Conservation (phyloP, 2,797 vertebrate genomes). For the Taenioides sp. region DNA sequence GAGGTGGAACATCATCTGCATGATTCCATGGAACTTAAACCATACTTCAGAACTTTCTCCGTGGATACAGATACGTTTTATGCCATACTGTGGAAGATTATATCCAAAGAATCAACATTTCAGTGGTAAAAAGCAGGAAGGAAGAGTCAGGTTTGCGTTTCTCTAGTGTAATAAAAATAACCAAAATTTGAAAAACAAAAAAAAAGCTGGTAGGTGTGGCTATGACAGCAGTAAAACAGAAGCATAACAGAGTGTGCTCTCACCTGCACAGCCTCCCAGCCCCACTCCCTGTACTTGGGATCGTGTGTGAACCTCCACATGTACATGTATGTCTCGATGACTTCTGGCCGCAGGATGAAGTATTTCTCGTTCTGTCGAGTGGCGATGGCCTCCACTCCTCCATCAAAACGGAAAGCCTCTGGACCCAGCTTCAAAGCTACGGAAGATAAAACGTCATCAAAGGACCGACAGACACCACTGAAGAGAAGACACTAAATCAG, state of each 20-base stretch:
- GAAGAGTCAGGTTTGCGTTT: too few relatives aligned
- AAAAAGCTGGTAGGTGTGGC: too few relatives aligned
- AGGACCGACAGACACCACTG: neutral
- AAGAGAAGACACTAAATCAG: neutral
- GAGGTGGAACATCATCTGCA: too few relatives aligned
- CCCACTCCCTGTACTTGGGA: constrained; percentile 96
- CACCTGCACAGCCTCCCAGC: constrained; percentile 98
- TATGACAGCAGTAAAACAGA: too few relatives aligned
- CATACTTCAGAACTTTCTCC: too few relatives aligned
- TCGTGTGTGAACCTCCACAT: constrained; percentile 98
- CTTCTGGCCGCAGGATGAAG: constrained; percentile 95
- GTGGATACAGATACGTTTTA: too few relatives aligned
- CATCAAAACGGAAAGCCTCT: constrained; percentile 95
- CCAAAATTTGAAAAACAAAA: too few relatives aligned
- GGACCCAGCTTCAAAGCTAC: constrained; percentile 92
- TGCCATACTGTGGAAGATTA: too few relatives aligned
- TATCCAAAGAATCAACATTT: too few relatives aligned
- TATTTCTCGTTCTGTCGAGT: constrained; percentile 98
- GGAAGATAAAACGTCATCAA: neutral
- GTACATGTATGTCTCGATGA: constrained; percentile 98
- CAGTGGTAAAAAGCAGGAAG: too few relatives aligned
- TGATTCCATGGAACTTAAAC: too few relatives aligned
- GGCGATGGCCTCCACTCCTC: constrained; percentile 96
- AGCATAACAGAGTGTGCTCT: neutral
- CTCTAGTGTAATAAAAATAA: too few relatives aligned